These are phyloP conservation scores for Garrulus glandarius DNA, from an alignment of 2,797 vertebrate species.

Conservation along the genomic window DNA sequence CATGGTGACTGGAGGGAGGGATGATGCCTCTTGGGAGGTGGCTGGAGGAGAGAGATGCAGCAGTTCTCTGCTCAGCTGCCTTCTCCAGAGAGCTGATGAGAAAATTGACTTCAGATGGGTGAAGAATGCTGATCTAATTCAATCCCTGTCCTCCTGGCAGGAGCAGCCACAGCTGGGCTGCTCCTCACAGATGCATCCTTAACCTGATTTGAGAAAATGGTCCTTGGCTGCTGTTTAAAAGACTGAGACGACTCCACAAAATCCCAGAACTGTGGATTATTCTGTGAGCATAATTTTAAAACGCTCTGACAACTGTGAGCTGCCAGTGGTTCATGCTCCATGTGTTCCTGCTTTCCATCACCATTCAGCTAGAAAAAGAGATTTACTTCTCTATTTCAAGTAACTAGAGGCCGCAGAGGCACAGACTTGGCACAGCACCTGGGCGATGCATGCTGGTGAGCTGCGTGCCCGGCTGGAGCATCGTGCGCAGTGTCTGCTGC, in stretches of 20 bases:
- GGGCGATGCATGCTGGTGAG: rapidly evolving
- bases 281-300: not conserved
- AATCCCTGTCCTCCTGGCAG: not conserved
- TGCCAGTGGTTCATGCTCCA: rapidly evolving
- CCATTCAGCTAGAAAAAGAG: not conserved
- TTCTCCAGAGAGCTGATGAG: not conserved
- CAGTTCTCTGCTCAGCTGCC: not conserved
- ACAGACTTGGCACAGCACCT: rapidly evolving
- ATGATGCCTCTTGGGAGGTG: rapidly evolving
- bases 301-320: rapidly evolving
- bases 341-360: not conserved
- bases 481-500: rapidly evolving
- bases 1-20: not conserved
- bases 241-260: not conserved
- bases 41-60: not conserved
- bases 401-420: not conserved
- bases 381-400: not conserved
- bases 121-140: not conserved
- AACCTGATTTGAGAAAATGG: not conserved
- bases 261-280: rapidly evolving
- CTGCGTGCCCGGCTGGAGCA: not conserved
- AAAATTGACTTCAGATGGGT: not conserved
- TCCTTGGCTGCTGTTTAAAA: not conserved
- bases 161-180: not conserved
- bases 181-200: not conserved